Conservation (phyloP, 2,113 vertebrate species). For the Trichechus manatus region DNA sequence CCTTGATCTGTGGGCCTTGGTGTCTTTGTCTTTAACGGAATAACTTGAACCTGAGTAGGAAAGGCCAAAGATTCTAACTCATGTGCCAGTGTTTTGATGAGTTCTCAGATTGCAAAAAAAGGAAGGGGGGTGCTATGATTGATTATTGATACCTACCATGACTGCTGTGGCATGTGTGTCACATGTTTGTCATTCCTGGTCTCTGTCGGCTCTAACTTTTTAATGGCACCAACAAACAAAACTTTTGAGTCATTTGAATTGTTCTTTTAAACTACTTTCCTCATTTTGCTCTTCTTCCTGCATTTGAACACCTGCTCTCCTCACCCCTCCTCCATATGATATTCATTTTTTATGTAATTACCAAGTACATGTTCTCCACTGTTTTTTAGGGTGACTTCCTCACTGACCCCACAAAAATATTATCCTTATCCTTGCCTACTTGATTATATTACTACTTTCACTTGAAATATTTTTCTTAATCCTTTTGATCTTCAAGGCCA, state of each 20-base stretch:
- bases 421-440: not conserved
- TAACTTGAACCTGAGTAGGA: constrained; percentile 4
- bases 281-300: not conserved
- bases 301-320: not conserved
- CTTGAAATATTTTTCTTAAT: not conserved
- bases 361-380: not conserved
- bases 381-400: not conserved
- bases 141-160: not conserved
- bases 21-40: constrained; percentile 49
- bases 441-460: not conserved
- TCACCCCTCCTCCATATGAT: not conserved
- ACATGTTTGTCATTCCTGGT: constrained; percentile 32
- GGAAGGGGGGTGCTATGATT: not conserved
- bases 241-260: constrained; percentile 27
- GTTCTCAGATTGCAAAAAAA: not conserved
- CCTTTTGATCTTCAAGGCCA: not conserved
- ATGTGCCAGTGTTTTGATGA: not conserved
- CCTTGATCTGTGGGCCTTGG: not conserved
- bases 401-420: not conserved
- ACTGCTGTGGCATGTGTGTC: not conserved
- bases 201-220: not conserved
- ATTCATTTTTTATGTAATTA: constrained; percentile 6
- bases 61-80: not conserved
- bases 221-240: constrained; percentile 42
- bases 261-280: not conserved